Percentiles rank a stretch among this genome's conserved stretches.
Conservation (phyloP, 2,888 invertebrate species). For the Conus canariensis region DNA sequence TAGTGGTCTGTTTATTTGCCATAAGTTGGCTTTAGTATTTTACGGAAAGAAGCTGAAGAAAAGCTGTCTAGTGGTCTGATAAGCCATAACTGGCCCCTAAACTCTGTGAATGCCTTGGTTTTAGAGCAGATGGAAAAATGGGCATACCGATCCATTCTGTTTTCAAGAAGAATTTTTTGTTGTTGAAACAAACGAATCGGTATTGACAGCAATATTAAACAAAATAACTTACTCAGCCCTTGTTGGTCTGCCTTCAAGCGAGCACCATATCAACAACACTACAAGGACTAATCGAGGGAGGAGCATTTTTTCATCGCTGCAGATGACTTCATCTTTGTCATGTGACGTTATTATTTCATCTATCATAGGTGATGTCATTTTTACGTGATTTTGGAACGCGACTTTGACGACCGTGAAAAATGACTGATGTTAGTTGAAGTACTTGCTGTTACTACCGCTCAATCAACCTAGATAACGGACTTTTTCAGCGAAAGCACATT, state of each 20-base stretch:
- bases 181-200: too few species aligned
- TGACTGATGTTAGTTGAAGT: neutral
- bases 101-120: neutral
- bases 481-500: too few species aligned
- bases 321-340: neutral
- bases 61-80: too few species aligned
- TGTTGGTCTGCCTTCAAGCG: neutral
- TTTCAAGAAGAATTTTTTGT: too few species aligned
- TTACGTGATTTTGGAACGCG: neutral
- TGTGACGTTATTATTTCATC: neutral
- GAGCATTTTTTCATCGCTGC: slow-evolving; percentile 1
- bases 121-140: neutral
- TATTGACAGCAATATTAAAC: neutral
- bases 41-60: too few species aligned
- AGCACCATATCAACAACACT: neutral
- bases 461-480: too few species aligned
- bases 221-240: neutral
- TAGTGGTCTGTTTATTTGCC: too few species aligned
- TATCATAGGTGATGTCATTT: neutral
- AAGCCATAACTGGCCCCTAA: neutral
- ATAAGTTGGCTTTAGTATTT: too few species aligned
- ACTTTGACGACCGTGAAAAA: too few species aligned
- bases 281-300: neutral
- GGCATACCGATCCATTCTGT: too few species aligned
- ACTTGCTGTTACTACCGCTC: too few species aligned